Evolutionary conservation across 2,113 vertebrate genomes (phyloP), one percentile per base, ranked within the genome.

Genomic region (Pangasianodon gigas): DNA sequence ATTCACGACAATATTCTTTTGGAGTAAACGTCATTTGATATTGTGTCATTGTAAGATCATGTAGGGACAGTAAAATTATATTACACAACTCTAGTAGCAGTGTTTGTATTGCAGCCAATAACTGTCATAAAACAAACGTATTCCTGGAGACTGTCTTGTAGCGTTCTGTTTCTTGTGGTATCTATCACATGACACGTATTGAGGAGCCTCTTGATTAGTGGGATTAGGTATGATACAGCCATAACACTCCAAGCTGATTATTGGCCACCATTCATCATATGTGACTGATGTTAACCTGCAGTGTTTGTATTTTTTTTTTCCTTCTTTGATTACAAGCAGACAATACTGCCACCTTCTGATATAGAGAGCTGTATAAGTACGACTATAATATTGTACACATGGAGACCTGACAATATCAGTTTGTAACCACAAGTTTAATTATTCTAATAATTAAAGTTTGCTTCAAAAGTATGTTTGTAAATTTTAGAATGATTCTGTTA

Each of bases 291-390:
- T 75, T 75, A 24, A 44, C 37, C 41, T 75, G 26, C 18, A 46
- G n/a, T 46, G 46, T 51, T 7, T 80, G 5, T 79, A 2, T 83
- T 4, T 4, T 29, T 46, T 84, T 19, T 19, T 1, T 48, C 32
- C 44, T 24, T 85, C 24, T 48, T 26, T 48, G 13, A 67, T n/a
- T 19, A 26, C 84, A 46, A 16, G 41, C 58, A 85, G 60, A 67
- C 84, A 60, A 85, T 48, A 85, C 84, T 85, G 84, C 84, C 84
- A 85, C 41, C 84, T 67, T 85, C 60, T 85, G 84, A 85, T 67
- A 44, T 29, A 62, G 54, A 41, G 84, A 19, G 56, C 21, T 84
- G 4, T 82, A 54, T 82, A n/a, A 7, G 1, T n/a, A 58, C 9
- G 18, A 58, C 7, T n/a, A 5, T 41, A 24, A 60, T 60, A 14